phyloP scores from a whole-genome alignment of 1,140 invertebrate genomes.

The Drosophila orena region DNA sequence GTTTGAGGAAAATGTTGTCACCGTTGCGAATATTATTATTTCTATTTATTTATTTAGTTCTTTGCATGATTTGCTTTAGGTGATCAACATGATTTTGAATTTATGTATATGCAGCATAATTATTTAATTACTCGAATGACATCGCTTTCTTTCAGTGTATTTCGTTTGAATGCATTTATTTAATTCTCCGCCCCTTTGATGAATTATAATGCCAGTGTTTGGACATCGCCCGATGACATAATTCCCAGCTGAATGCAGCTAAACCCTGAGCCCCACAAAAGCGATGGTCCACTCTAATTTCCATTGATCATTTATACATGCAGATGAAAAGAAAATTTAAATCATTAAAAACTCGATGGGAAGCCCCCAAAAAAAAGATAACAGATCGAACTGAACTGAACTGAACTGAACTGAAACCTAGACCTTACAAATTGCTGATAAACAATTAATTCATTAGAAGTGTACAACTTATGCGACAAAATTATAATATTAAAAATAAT shows the following conservation, averaged over 20 bases:
- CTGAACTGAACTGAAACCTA: no score
- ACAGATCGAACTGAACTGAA: no score
- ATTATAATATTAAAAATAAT: no score
- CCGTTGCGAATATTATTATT: not conserved
- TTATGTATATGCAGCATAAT: no score
- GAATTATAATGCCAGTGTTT: conserved; percentile 5
- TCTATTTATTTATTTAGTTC: not conserved
- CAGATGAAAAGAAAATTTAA: not conserved
- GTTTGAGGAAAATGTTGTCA: not conserved
- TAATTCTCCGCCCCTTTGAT: conserved; percentile 12
- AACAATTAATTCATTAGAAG: no score
- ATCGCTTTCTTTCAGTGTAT: conserved; percentile 10
- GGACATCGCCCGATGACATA: conserved; percentile 25
- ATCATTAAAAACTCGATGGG: not conserved
- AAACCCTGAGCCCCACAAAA: not conserved
- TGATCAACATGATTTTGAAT: no score
- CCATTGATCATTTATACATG: not conserved
- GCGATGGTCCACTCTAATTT: conserved; percentile 18
- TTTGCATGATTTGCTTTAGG: not conserved
- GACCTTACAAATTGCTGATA: no score
- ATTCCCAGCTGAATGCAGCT: conserved; percentile 16
- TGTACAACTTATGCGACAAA: no score
- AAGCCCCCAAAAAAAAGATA: not conserved
- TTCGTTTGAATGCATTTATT: conserved; percentile 1
- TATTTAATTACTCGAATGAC: no score